Evolutionary conservation across 1,140 invertebrate genomes (phyloP).

Genomic region (Bombus polaris): DNA sequence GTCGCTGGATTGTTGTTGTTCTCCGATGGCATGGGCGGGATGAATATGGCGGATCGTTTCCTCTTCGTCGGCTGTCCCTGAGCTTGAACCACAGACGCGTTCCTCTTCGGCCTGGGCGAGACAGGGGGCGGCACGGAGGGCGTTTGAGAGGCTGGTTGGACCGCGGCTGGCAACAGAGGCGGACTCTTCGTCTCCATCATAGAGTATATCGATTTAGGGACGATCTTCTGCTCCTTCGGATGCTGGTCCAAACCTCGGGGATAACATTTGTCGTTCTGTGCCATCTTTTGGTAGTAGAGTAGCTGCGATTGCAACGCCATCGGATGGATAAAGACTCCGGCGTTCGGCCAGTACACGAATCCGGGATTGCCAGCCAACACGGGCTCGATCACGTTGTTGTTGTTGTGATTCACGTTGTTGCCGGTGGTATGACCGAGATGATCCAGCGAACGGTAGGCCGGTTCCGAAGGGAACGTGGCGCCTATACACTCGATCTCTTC

Average conservation of each 20-base stretch:
- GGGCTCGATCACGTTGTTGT: slow-evolving; percentile 63
- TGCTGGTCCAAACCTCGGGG: slow-evolving; percentile 50
- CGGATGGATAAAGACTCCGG: slow-evolving; percentile 88
- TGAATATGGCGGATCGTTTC: slow-evolving; percentile 91
- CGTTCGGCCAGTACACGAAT: slow-evolving; percentile 88
- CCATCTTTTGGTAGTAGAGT: slow-evolving; percentile 89
- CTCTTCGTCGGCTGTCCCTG: slow-evolving; percentile 85
- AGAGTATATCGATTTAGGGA: slow-evolving; percentile 75
- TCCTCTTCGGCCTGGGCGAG: slow-evolving; percentile 76
- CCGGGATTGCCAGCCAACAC: slow-evolving; percentile 72
- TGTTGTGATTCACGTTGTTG: slow-evolving; percentile 58
- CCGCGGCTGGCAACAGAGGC: slow-evolving; percentile 69
- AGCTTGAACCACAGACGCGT: slow-evolving; percentile 61
- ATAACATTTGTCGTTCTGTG: slow-evolving; percentile 79
- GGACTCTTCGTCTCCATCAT: slow-evolving; percentile 76
- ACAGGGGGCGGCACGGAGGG: slow-evolving; percentile 63
- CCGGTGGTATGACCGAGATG: slow-evolving; percentile 31
- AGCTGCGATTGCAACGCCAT: slow-evolving; percentile 88
- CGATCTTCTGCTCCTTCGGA: slow-evolving; percentile 76
- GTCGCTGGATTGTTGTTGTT: slow-evolving; percentile 89
- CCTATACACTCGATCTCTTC: slow-evolving; percentile 84
- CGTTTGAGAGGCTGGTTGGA: slow-evolving; percentile 52
- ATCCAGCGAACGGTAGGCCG: slow-evolving; percentile 51
- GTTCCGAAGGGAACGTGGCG: slow-evolving; percentile 70
- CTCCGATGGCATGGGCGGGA: slow-evolving; percentile 89